Conservation (phyloP, 2,888 invertebrate species). For the Scelioninae gen. 2 region DNA sequence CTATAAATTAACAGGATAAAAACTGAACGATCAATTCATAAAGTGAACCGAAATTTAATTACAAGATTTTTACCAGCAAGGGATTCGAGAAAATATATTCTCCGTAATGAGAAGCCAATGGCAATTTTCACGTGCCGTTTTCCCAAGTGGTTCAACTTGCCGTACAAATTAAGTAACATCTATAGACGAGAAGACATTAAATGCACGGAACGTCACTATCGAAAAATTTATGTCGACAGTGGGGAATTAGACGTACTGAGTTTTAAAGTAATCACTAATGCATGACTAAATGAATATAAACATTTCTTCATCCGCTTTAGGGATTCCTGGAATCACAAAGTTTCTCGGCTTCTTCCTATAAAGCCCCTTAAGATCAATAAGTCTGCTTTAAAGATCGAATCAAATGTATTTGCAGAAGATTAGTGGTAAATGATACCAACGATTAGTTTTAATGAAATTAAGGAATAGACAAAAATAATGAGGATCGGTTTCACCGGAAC, state of each 20-base stretch:
- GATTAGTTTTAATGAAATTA: not conserved
- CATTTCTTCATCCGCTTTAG: constrained; percentile 68
- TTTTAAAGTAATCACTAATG: constrained; percentile 70
- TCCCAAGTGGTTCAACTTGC: constrained; percentile 53
- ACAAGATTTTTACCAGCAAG: constrained; percentile 13
- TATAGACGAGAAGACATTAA: constrained; percentile 51
- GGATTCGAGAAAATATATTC: constrained; percentile 25
- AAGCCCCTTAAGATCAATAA: constrained; percentile 54
- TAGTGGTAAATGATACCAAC: not conserved
- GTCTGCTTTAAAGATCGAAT: constrained; percentile 50
- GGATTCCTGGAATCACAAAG: constrained; percentile 58
- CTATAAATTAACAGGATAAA: too few species aligned
- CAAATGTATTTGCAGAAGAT: constrained; percentile 31
- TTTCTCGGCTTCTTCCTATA: constrained; percentile 47
- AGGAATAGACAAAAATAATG: not conserved
- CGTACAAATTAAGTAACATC: constrained; percentile 51
- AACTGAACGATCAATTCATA: too few species aligned
- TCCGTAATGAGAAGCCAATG: constrained; percentile 47
- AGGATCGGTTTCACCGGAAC: too few species aligned
- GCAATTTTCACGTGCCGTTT: constrained; percentile 55
- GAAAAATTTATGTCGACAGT: constrained; percentile 51
- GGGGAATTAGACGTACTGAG: constrained; percentile 53
- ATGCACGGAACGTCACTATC: constrained; percentile 51
- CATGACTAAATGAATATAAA: constrained; percentile 70
- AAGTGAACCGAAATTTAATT: constrained; percentile 20